Conservation (phyloP, 2,888 invertebrate genomes). For the Zeuzera pyrina region DNA sequence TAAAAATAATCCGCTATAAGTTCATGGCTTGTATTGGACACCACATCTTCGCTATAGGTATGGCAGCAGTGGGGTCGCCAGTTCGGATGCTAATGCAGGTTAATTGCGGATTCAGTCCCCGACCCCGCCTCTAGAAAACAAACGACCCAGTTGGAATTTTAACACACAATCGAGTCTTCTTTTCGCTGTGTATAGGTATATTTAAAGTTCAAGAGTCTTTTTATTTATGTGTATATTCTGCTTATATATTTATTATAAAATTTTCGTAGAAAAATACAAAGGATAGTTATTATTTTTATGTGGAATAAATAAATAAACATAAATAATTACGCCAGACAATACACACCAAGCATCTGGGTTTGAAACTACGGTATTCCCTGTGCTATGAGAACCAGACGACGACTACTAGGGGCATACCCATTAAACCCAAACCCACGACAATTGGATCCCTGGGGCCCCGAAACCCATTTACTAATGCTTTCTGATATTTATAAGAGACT, state of each 20-base stretch:
- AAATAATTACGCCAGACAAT: too few species aligned
- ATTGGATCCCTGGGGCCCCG: too few species aligned
- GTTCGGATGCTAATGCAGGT: constrained; percentile 53
- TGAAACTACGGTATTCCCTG: too few species aligned
- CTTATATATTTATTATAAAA: neutral
- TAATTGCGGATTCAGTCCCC: constrained; percentile 55
- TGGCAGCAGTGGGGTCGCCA: constrained; percentile 30
- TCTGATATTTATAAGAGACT: too few species aligned
- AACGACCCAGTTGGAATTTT: constrained; percentile 40
- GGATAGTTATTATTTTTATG: too few species aligned
- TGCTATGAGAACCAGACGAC: too few species aligned
- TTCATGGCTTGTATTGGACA: constrained; percentile 5
- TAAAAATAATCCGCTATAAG: neutral
- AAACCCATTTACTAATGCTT: too few species aligned
- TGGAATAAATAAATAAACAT: too few species aligned
- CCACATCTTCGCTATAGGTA: constrained; percentile 15
- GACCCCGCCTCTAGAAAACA: constrained; percentile 47
- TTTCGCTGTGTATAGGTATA: constrained; percentile 5
- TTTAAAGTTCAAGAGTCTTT: neutral
- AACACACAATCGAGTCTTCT: constrained; percentile 25
- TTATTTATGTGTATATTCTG: constrained; percentile 4
- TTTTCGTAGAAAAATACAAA: too few species aligned
- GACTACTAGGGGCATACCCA: too few species aligned
- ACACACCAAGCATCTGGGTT: too few species aligned
- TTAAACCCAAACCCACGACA: too few species aligned